Base-by-base conservation (phyloP, 2,113 vertebrate species). In the Chroicocephalus ridibundus region DNA sequence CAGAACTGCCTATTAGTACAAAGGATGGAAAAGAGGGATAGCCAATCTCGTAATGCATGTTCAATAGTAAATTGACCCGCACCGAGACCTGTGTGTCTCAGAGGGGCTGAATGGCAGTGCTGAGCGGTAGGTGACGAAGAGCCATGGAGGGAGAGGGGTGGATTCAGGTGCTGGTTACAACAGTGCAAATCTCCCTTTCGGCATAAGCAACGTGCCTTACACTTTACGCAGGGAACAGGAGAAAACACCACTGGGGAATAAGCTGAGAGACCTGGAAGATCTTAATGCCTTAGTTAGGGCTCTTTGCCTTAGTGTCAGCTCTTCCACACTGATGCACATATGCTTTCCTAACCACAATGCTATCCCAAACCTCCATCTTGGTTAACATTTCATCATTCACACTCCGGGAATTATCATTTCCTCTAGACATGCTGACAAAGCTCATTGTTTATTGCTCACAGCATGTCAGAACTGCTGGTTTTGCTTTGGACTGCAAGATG, bases 391-490 rank as follows among this genome's bases (percentile, higher is more conserved):
- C 94, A 97, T 97, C 87, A 94, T 95, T 96, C 95, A 92, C 87
- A 76, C 94, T 93, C 91, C 31, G 1, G 82, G 92, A 96, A 97
- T 96, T 94, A 96, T 96, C 82, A 74, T 96, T 97, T 97, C 94
- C 96, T 96, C 91, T 70, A 91, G 93, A 95, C 91, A 86, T 87
- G 90, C 94, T 97, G 96, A 97, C 92, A 96, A 95, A 96, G 86
- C 94, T 97, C 66, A 88, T 90, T 97, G 95, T 97, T 97, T 97
- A 96, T 96, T 97, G 94, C 91, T 95, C 96, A 61, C 96, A 96
- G 95, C 86, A 86, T 77, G 93, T 94, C 90, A 92, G 83, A 91
- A 91, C 85, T 88, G 94, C 96, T 97, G 94, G 70, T 96, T 98
- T 97, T 96, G 94, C 94, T 96, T 98, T 92, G 91, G 96, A 82